Percentiles rank a stretch among this genome's conserved stretches.
Conservation (phyloP, 2,888 invertebrate species). For the Acrobasis repandana region DNA sequence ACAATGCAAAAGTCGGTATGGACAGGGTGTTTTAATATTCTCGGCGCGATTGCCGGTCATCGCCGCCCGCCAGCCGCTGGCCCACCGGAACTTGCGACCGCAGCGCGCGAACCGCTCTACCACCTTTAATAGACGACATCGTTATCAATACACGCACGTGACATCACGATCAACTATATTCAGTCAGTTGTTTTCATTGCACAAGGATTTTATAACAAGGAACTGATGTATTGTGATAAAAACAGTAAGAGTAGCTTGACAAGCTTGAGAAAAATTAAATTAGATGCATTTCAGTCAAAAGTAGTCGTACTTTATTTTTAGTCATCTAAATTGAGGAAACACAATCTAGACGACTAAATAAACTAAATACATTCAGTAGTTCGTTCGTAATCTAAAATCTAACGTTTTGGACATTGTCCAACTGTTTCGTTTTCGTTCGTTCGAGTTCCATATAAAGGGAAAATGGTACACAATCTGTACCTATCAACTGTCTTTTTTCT, state of each 20-base stretch:
- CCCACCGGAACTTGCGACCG: conserved; percentile 62
- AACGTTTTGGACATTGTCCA: too few relatives aligned
- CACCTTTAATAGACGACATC: conserved; percentile 55
- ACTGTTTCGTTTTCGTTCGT: too few relatives aligned
- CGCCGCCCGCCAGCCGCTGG: conserved; percentile 38
- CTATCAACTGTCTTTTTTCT: too few relatives aligned
- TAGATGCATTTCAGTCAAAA: too few relatives aligned
- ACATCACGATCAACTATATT: conserved; percentile 35
- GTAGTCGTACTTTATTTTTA: too few relatives aligned
- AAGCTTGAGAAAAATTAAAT: too few relatives aligned
- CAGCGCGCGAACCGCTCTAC: conserved; percentile 53
- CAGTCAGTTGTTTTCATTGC: not conserved
- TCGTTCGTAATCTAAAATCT: too few relatives aligned
- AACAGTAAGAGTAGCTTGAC: not conserved
- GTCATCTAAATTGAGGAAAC: too few relatives aligned
- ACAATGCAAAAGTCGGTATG: conserved; percentile 36
- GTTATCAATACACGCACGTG: conserved; percentile 48
- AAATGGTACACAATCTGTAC: too few relatives aligned
- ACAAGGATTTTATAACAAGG: not conserved
- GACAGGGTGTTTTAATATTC: conserved; percentile 53
- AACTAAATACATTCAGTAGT: too few relatives aligned
- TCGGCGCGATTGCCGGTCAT: conserved; percentile 40
- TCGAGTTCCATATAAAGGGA: too few relatives aligned
- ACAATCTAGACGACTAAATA: too few relatives aligned
- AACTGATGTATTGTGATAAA: not conserved